Percentiles rank a stretch among this genome's conserved stretches.
phyloP scores from a whole-genome alignment of 2,113 vertebrate species.

The Corythornis cristatus region DNA sequence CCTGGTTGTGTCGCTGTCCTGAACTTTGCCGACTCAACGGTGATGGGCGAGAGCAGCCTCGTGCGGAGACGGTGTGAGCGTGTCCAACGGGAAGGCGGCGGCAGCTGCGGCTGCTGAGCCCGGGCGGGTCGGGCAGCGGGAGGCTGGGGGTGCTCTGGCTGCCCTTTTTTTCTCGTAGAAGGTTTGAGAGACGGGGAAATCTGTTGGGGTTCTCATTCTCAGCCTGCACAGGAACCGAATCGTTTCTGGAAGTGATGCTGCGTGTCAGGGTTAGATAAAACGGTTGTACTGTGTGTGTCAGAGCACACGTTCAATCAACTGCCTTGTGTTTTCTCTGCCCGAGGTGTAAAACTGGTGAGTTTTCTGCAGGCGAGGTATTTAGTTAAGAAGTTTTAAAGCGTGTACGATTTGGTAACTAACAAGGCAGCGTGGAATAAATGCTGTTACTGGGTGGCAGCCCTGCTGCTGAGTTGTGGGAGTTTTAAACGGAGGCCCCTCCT shows the following conservation, averaged over 20 bases:
- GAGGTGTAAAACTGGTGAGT: rapidly evolving
- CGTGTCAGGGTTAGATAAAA: neutral
- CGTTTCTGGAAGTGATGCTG: neutral
- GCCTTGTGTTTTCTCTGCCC: rapidly evolving
- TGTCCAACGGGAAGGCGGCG: rapidly evolving
- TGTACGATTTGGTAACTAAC: neutral
- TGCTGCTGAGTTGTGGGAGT: neutral
- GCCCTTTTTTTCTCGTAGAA: neutral
- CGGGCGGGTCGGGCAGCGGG: rapidly evolving
- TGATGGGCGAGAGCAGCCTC: too few species aligned
- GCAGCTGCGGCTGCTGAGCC: neutral
- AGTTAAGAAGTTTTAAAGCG: neutral
- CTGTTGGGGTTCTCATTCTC: rapidly evolving
- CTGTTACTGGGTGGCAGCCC: rapidly evolving
- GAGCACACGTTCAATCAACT: rapidly evolving
- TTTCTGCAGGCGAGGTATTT: neutral
- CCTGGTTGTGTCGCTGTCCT: rapidly evolving
- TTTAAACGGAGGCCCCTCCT: neutral
- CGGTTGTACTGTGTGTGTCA: rapidly evolving
- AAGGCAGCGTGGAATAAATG: neutral
- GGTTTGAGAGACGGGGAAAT: neutral
- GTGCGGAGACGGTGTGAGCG: rapidly evolving
- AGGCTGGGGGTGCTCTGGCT: neutral
- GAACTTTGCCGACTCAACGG: rapidly evolving
- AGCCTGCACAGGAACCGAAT: neutral